A percentile compares a stretch with the other conserved stretches of the same genome.
Conservation (phyloP, 2,888 invertebrate species). For the Polydrusus tereticollis region DNA sequence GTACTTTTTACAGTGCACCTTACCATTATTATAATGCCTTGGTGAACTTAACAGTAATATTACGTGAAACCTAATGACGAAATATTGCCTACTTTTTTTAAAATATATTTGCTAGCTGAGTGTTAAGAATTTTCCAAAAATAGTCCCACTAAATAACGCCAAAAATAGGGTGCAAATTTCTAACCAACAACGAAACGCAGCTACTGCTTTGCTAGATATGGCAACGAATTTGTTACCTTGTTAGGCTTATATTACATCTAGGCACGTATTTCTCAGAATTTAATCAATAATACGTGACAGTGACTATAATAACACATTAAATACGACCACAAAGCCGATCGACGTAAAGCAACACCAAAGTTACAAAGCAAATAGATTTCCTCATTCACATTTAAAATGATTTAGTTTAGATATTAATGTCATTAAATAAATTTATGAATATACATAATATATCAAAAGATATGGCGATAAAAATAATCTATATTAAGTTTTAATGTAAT, state of each 20-base stretch:
- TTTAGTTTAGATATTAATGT: conserved; percentile 10
- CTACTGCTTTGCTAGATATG: neutral
- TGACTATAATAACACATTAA: conserved; percentile 28
- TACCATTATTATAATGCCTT: too few relatives aligned
- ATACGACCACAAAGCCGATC: conserved; percentile 22
- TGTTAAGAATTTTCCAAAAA: too few relatives aligned
- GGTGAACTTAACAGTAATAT: too few relatives aligned
- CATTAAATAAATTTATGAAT: conserved; percentile 13
- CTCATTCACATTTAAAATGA: conserved; percentile 21
- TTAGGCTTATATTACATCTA: conserved; percentile 27
- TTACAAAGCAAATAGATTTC: conserved; percentile 12
- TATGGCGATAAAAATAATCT: too few relatives aligned
- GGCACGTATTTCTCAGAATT: conserved; percentile 30
- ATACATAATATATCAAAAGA: neutral
- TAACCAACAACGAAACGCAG: neutral
- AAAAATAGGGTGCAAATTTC: neutral
- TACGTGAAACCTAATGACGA: too few relatives aligned
- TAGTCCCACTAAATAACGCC: neutral
- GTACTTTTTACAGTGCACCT: too few relatives aligned
- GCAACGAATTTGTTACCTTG: conserved; percentile 18
- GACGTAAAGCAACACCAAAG: conserved; percentile 9
- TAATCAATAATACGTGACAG: conserved; percentile 33
- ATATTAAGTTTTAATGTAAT: too few relatives aligned
- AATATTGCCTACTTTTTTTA: too few relatives aligned
- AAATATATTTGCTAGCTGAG: too few relatives aligned